Evolutionary conservation across 30 jellyfish, hydroid and myxozoan species (phyloP), one percentile per base, ranked within the genome.

Genomic region (Haliclystus octoradiatus): DNA sequence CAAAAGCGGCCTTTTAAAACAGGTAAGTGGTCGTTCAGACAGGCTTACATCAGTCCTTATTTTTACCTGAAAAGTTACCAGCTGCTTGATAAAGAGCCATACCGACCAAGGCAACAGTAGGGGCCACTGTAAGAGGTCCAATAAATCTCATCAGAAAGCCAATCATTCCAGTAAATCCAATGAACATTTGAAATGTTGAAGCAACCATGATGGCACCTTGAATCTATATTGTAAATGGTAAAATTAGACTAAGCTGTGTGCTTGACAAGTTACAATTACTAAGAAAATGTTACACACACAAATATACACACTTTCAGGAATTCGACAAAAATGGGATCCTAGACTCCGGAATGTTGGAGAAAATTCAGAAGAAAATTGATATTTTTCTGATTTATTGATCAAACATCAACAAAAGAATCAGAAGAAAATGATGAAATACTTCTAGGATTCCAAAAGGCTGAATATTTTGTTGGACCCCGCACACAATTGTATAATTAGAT

Each of bases 141-240:
- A 91, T 68, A 34, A 70, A 91, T 31, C 79, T 71, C 13, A 74
- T 29, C 5, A 83, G 62, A 26, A 82, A 28, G 2, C 99, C 99
- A 49, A 91, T 63, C 52, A 82, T 23, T 0, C 99, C 99, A 28
- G 88, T 63, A 78, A 91, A 82, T 7, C 99, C 99, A 63, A 91
- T 65, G 25, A 78, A 71, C 2, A 91, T 67, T 83, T 91, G 99
- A 47, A 83, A 77, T 34, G 78, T 5, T 0, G 99, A 91, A n/a
- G 99, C 57, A 1, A 91, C 88, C 85, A 91, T 91, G 26, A 91
- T 83, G 25, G 99, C 93, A 0, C 99, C 99, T 74, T 91, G 99
- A 49, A 91, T 50, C 95, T 91, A 65, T 30, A 69, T 53, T 30
- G 31, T 29, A 31, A 28, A 22, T 13, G 71, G 19, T 5, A 40